A percentile compares a stretch with the other conserved stretches of the same genome.
Evolutionary conservation across 2,113 vertebrate species (phyloP).

Genomic region (Arizona elegans): DNA sequence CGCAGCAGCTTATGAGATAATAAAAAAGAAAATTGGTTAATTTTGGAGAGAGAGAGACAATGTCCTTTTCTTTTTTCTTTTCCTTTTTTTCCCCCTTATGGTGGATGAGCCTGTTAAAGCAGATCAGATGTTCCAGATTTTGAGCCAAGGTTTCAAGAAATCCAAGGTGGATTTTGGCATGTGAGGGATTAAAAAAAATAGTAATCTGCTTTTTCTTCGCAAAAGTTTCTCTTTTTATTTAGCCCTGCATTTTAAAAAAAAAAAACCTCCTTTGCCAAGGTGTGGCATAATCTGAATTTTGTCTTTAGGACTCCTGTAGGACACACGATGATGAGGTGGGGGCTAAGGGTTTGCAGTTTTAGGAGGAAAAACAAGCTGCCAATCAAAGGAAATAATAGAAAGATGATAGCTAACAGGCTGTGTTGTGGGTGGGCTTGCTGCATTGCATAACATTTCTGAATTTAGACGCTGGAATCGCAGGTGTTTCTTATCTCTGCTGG

Average conservation of each 20-base stretch:
- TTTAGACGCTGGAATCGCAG: background rate
- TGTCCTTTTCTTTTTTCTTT: fast-evolving
- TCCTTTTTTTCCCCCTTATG: background rate
- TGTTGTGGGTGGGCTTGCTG: background rate
- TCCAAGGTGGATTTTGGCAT: background rate
- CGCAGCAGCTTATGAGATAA: background rate
- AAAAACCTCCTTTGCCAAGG: background rate
- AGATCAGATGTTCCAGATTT: background rate
- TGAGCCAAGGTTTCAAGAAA: background rate
- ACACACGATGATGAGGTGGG: no score
- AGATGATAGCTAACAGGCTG: background rate
- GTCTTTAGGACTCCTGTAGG: background rate
- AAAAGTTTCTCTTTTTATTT: background rate
- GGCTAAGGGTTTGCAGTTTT: background rate
- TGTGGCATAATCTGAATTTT: background rate
- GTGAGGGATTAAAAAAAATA: background rate
- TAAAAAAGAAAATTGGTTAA: background rate
- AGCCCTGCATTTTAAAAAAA: no score
- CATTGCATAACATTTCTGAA: background rate
- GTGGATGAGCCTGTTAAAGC: background rate
- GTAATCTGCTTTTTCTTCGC: background rate
- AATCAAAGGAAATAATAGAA: background rate
- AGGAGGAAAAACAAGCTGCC: background rate
- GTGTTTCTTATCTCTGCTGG: background rate
- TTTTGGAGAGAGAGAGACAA: background rate